phyloP scores from a whole-genome alignment of 2,888 invertebrate species.

The Cheilosia scutellata region DNA sequence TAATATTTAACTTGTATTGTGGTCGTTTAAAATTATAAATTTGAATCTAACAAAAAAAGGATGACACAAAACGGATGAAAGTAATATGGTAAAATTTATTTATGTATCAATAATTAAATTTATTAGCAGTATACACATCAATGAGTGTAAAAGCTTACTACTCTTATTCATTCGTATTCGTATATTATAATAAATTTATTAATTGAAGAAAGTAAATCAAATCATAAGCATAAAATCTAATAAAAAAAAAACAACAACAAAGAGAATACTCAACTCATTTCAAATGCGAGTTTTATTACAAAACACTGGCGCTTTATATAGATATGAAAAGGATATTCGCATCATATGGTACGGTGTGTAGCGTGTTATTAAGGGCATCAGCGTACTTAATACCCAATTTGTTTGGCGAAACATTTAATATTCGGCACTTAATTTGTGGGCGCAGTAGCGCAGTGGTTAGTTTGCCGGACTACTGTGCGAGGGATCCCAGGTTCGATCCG shows the following conservation, averaged over 20 bases:
- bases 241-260: conserved; percentile 42
- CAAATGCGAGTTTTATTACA: not conserved
- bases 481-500: too few relatives aligned
- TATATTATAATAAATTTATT: conserved; percentile 72
- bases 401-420: too few relatives aligned
- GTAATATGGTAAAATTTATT: conserved; percentile 52
- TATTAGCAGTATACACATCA: conserved; percentile 59
- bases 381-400: too few relatives aligned
- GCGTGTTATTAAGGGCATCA: too few relatives aligned
- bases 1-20: conserved; percentile 45
- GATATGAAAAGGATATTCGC: too few relatives aligned
- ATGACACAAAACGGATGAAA: not conserved
- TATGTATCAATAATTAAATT: conserved; percentile 70
- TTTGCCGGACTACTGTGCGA: too few relatives aligned
- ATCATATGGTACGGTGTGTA: too few relatives aligned
- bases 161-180: conserved; percentile 72
- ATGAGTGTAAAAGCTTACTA: conserved; percentile 69
- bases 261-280: not conserved
- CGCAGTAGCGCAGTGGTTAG: too few relatives aligned
- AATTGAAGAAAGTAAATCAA: conserved; percentile 73
- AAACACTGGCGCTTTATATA: too few relatives aligned
- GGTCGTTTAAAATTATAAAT: conserved; percentile 67
- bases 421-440: too few relatives aligned
- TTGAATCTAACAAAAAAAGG: conserved; percentile 47
- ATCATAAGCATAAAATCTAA: conserved; percentile 48